phyloP scores from a whole-genome alignment of 2,113 vertebrate species.

The Albula goreensis region DNA sequence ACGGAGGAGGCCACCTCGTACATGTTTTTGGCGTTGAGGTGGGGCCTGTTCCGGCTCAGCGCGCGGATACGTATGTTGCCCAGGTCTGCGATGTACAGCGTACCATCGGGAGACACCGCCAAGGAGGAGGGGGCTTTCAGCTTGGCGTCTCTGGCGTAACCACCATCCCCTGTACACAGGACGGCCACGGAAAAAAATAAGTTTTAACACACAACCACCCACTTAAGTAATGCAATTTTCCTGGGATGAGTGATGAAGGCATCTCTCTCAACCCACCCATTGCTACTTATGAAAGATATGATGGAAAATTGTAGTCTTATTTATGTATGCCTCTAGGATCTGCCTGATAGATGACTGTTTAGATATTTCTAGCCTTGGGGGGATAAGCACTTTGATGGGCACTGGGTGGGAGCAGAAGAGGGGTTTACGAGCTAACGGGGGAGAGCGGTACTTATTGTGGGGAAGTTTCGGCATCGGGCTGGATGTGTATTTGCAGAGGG shows the following conservation, averaged over 20 bases:
- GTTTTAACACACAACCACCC: background rate
- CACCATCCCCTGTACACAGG: slow-evolving; percentile 80
- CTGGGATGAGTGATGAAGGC: background rate
- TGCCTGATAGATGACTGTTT: slow-evolving; percentile 51
- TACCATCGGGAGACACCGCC: slow-evolving; percentile 87
- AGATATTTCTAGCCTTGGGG: slow-evolving; percentile 59
- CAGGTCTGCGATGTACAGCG: slow-evolving; percentile 89
- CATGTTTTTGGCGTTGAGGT: slow-evolving; percentile 72
- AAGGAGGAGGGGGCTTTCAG: slow-evolving; percentile 93
- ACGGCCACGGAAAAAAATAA: background rate
- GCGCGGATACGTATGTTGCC: slow-evolving; percentile 92
- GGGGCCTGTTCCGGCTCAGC: slow-evolving; percentile 84
- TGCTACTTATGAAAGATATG: background rate
- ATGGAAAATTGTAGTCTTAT: background rate
- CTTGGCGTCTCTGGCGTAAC: slow-evolving; percentile 90
- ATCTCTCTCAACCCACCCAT: background rate
- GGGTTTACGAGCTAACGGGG: slow-evolving; percentile 28
- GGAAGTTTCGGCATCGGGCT: slow-evolving; percentile 22
- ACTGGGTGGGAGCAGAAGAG: slow-evolving; percentile 41
- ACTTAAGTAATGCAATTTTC: too few species aligned
- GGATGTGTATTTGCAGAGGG: slow-evolving; percentile 45
- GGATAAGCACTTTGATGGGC: slow-evolving; percentile 28
- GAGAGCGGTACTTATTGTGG: background rate
- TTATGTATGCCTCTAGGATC: slow-evolving; percentile 16
- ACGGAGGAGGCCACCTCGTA: slow-evolving; percentile 90